Evolutionary conservation across 2,797 vertebrate genomes (phyloP), one percentile per base, ranked within the genome.

Genomic region (Chelidonichthys spinosus): DNA sequence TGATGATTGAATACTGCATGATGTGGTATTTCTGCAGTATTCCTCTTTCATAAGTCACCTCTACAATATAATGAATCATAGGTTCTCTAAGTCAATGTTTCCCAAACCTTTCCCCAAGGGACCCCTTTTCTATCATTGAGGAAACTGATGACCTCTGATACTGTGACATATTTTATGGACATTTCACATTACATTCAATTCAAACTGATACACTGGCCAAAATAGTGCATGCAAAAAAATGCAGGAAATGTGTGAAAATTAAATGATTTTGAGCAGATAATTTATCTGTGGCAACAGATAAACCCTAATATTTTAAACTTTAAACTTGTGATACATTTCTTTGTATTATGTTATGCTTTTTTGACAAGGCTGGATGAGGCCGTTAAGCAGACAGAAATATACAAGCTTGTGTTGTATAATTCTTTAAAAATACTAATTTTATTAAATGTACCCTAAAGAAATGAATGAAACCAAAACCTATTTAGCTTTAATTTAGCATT

Each of bases 1-100:
- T 53, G n/a, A 61, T 53, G 46, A n/a, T 32, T 78, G 32, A 82
- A 56, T 46, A 66, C 6, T 56, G 17, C 36, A 36, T 42, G 2
- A 54, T 8, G 2, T 17, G 53, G 42, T 32, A 54, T 68, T 61
- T 62, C 47, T 61, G 25, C 9, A 52, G 25, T 32, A 72, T 63
- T 46, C 2, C 11, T 39, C 39, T 43, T 60, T 68, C n/a, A 68
- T 69, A 25, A 56, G 25, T 66, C 44, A 61, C 8, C 9, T n/a
- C 25, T 47, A 37, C 25, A 55, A 52, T 33, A 6, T 6, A 25
- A 18, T 50, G 1, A 9, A 15, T 35, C 10, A 52, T 32, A 13
- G 14, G 25, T 25, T 56, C 6, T 47, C 37, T 3, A 44, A 25
- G 7, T 35, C 14, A 25, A 25, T 25, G 25, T 25, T 25, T 25